phyloP scores from a whole-genome alignment of 2,797 vertebrate species.

The Sebastes variabilis region DNA sequence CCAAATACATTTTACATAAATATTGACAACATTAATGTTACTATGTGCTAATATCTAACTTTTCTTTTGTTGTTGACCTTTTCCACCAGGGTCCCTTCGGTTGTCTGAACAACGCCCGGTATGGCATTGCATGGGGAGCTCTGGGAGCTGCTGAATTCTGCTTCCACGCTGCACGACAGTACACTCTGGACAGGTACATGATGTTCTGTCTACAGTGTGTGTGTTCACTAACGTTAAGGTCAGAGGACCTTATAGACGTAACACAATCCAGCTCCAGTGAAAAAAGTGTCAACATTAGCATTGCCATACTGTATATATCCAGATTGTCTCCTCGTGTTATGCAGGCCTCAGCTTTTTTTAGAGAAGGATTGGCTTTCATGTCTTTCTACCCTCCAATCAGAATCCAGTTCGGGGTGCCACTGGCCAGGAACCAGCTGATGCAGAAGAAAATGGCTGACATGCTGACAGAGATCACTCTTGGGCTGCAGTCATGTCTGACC shows the following conservation, averaged over 20 bases:
- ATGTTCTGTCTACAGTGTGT: background rate
- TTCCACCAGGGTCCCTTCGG: slow-evolving; percentile 88
- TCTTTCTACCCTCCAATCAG: slow-evolving; percentile 59
- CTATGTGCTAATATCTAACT: background rate
- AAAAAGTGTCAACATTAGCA: background rate
- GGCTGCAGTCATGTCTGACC: slow-evolving; percentile 88
- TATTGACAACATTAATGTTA: too few species aligned
- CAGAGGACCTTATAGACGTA: background rate
- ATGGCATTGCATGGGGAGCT: slow-evolving; percentile 90
- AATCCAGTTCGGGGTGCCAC: slow-evolving; percentile 88
- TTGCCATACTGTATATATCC: background rate
- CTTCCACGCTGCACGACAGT: slow-evolving; percentile 87
- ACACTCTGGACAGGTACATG: slow-evolving; percentile 87
- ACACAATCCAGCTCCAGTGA: background rate
- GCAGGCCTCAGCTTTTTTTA: background rate
- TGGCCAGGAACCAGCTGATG: slow-evolving; percentile 91
- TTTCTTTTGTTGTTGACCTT: background rate
- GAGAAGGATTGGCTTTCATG: background rate
- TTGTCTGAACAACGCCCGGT: slow-evolving; percentile 91
- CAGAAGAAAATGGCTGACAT: slow-evolving; percentile 95
- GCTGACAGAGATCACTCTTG: slow-evolving; percentile 90
- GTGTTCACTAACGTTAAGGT: background rate
- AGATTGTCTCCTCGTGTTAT: background rate
- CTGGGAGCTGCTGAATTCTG: slow-evolving; percentile 91
- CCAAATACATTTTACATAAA: background rate